Conservation (phyloP, 2,797 vertebrate species). For the Pyrocephalus nanus region DNA sequence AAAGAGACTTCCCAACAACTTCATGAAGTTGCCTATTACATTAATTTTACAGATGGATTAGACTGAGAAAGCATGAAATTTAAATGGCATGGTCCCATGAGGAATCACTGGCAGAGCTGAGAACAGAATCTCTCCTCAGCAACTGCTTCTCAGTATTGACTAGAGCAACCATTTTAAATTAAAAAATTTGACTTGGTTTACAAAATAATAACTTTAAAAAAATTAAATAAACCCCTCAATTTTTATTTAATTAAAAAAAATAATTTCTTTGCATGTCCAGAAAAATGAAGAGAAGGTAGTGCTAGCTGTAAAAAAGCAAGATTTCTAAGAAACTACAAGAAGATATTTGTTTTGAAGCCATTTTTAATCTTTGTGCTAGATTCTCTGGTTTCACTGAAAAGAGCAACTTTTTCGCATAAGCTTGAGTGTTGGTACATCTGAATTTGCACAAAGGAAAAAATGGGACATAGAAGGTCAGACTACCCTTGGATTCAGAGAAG, state of each 20-base stretch:
- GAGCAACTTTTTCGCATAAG: slow-evolving; percentile 21
- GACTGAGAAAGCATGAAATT: slow-evolving; percentile 25
- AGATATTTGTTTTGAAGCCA: neutral
- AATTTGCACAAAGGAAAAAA: neutral
- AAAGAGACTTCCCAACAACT: neutral
- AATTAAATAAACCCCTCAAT: neutral
- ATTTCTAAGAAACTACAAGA: slow-evolving; percentile 14
- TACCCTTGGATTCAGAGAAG: slow-evolving; percentile 23
- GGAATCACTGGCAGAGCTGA: neutral
- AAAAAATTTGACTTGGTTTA: neutral
- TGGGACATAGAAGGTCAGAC: slow-evolving; percentile 27
- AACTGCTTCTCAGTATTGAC: neutral
- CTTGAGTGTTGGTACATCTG: slow-evolving; percentile 15
- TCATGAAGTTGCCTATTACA: neutral
- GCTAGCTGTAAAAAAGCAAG: neutral
- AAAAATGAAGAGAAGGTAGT: neutral
- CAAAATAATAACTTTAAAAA: neutral
- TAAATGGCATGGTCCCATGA: neutral
- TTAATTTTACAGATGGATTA: slow-evolving; percentile 26
- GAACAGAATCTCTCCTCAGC: neutral
- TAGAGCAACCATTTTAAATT: neutral
- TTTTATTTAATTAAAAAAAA: neutral
- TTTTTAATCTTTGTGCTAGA: slow-evolving; percentile 1
- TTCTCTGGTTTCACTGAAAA: neutral
- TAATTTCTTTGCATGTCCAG: neutral